Conservation (phyloP, 2,888 invertebrate species). For the Tanypteryx hageni region DNA sequence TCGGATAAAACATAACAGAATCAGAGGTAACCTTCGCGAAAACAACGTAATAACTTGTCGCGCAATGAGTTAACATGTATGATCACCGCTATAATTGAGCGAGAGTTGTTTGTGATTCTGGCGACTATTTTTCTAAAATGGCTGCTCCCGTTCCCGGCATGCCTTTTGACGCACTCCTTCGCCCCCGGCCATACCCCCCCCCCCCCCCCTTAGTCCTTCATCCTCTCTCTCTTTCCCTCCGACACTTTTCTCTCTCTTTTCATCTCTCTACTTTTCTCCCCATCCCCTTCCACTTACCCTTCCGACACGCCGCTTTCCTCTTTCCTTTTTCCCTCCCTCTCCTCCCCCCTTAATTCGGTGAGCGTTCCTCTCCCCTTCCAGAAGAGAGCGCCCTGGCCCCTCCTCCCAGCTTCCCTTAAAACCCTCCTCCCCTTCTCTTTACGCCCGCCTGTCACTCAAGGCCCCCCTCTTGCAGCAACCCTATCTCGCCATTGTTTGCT, state of each 20-base stretch:
- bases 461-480: neutral
- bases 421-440: neutral
- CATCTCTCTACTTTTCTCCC: neutral
- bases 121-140: constrained; percentile 45
- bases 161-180: constrained; percentile 33
- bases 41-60: neutral
- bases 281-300: neutral
- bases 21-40: neutral
- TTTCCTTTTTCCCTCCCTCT: neutral
- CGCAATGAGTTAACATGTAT: neutral
- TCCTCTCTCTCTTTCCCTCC: neutral
- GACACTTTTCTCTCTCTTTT: neutral
- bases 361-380: neutral
- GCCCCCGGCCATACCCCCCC: neutral
- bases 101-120: neutral
- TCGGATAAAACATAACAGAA: neutral
- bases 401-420: constrained; percentile 22
- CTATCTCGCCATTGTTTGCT: constrained; percentile 38
- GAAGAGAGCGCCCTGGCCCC: no score
- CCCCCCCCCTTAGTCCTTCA: neutral
- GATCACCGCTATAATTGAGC: neutral
- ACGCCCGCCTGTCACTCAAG: constrained; percentile 49
- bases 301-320: constrained; percentile 27
- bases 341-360: constrained; percentile 49
- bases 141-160: constrained; percentile 39